Conservation (phyloP, 1,140 invertebrate species). For the Cyclina sinensis region DNA sequence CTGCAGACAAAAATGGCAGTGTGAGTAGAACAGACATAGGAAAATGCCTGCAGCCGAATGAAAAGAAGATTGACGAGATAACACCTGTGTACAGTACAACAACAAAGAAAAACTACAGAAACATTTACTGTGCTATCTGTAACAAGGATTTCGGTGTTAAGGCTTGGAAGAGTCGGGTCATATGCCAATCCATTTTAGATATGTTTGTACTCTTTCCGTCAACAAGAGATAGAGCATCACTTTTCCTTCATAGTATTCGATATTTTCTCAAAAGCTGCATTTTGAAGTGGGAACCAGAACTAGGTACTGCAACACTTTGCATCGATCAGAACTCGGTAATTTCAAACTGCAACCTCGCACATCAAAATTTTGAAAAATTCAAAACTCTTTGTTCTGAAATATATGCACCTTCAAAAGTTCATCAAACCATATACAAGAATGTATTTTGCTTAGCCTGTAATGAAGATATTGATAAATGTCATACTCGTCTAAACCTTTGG, state of each 20-base stretch:
- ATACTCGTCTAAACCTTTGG: too few relatives aligned
- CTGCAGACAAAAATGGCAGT: not conserved
- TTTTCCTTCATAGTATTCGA: too few relatives aligned
- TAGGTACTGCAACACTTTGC: not conserved
- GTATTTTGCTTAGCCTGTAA: not conserved
- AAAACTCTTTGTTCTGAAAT: not conserved
- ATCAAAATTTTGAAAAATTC: not conserved
- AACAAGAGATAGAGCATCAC: too few relatives aligned
- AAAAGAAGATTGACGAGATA: not conserved
- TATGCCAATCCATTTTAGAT: not conserved
- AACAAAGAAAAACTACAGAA: not conserved
- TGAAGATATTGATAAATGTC: not conserved
- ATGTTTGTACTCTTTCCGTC: too few relatives aligned
- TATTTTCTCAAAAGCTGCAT: not conserved
- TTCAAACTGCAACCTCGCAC: not conserved
- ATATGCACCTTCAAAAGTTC: not conserved
- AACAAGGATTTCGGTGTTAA: not conserved
- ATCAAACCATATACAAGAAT: not conserved
- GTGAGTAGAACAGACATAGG: too few relatives aligned
- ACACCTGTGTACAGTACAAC: not conserved
- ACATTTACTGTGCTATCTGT: slow-evolving; percentile 11
- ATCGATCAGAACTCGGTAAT: not conserved
- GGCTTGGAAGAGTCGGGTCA: not conserved
- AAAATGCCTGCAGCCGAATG: not conserved
- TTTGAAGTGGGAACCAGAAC: not conserved